Evolutionary conservation across 2,113 vertebrate species (phyloP).

Genomic region (Mesitornis unicolor): DNA sequence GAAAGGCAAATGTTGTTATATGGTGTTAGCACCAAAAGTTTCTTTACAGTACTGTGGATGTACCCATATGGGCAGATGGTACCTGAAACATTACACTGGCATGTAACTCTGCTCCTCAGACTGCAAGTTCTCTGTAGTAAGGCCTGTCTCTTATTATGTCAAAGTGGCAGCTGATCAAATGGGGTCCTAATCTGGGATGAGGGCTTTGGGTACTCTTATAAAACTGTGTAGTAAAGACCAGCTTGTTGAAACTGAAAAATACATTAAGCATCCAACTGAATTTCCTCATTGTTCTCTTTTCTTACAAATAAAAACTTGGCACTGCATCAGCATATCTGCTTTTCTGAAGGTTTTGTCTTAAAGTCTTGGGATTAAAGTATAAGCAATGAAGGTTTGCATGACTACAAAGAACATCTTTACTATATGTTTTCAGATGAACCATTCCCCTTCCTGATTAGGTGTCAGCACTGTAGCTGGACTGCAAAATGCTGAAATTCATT

Average conservation of each 20-base stretch:
- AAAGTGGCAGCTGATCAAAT: not conserved
- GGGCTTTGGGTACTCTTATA: conserved; percentile 18
- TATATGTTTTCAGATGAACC: conserved; percentile 38
- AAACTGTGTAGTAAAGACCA: conserved; percentile 7
- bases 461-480: not conserved
- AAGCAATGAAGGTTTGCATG: not conserved
- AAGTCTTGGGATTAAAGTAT: conserved; percentile 27
- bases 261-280: conserved; percentile 52
- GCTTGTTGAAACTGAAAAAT: conserved; percentile 52
- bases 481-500: conserved; percentile 20
- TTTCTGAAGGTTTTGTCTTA: conserved; percentile 41
- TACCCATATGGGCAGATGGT: not conserved
- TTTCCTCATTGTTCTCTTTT: conserved; percentile 48
- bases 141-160: not conserved
- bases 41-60: not conserved
- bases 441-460: conserved; percentile 42
- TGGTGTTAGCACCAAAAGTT: not conserved
- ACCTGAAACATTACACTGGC: not conserved
- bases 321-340: conserved; percentile 3
- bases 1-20: not conserved
- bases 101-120: not conserved
- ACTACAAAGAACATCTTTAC: conserved; percentile 34
- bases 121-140: not conserved
- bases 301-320: conserved; percentile 56
- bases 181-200: not conserved